Evolutionary conservation across 2,888 invertebrate species (phyloP).

Genomic region (Amitus sp.): DNA sequence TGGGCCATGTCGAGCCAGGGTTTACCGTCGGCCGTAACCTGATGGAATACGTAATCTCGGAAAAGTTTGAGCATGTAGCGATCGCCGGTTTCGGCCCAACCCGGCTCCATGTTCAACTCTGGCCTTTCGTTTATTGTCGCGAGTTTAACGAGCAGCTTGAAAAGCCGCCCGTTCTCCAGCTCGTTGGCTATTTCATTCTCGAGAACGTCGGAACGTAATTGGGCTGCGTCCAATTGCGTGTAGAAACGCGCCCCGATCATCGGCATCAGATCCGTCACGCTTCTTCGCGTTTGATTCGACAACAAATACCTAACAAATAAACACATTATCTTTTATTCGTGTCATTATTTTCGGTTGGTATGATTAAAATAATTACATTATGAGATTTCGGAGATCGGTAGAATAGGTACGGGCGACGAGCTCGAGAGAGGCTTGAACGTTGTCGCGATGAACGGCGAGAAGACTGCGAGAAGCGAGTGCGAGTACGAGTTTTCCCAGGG

Average conservation of each 20-base stretch:
- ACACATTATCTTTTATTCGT: too few species aligned
- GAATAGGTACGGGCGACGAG: slow-evolving; percentile 92
- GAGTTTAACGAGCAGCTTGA: slow-evolving; percentile 90
- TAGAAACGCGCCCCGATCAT: slow-evolving; percentile 99
- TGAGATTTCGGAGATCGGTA: slow-evolving; percentile 91
- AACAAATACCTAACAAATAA: slow-evolving; percentile 88
- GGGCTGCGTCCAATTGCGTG: slow-evolving; percentile 91
- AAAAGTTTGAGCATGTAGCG: slow-evolving; percentile 98
- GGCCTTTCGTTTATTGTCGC: slow-evolving; percentile 95
- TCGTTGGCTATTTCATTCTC: slow-evolving; percentile 93
- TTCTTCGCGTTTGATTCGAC: slow-evolving; percentile 74
- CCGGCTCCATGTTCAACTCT: slow-evolving; percentile 92
- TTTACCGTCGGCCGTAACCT: slow-evolving; percentile 89
- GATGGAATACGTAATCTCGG: slow-evolving; percentile 97
- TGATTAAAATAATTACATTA: slow-evolving; percentile 74
- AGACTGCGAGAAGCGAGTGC: slow-evolving; percentile 94
- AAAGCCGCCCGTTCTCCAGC: slow-evolving; percentile 93
- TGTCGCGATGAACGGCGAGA: slow-evolving; percentile 87
- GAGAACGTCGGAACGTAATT: slow-evolving; percentile 86
- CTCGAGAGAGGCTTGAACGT: slow-evolving; percentile 88
- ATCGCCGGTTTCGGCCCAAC: slow-evolving; percentile 98
- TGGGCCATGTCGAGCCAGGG: slow-evolving; percentile 98
- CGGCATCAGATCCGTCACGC: slow-evolving; percentile 97
- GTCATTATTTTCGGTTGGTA: too few species aligned
- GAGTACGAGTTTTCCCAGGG: slow-evolving; percentile 90